A percentile compares a stretch with the other conserved stretches of the same genome.
phyloP scores from a whole-genome alignment of 2,888 invertebrate species.

The Iphiclides podalirius region DNA sequence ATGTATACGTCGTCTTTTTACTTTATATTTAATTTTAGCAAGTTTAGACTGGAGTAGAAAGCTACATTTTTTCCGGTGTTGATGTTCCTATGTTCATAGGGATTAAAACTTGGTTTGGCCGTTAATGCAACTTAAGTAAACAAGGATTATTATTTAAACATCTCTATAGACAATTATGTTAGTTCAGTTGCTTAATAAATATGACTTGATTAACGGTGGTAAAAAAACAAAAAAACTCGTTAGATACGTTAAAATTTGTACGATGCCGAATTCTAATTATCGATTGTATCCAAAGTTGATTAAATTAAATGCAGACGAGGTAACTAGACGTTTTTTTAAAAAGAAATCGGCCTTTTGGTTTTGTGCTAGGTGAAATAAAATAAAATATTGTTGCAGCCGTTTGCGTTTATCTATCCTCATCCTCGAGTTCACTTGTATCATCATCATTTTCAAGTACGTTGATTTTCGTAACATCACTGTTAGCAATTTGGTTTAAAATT shows the following conservation, averaged over 20 bases:
- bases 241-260: not conserved
- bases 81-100: too few species aligned
- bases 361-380: constrained; percentile 36
- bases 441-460: constrained; percentile 54
- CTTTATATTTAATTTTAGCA: too few species aligned
- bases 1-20: too few species aligned
- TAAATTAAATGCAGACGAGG: constrained; percentile 26
- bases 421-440: constrained; percentile 18
- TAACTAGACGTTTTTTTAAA: constrained; percentile 36
- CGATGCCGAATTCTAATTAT: not conserved
- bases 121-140: too few species aligned
- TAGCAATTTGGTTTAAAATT: constrained; percentile 60
- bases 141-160: too few species aligned
- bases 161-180: too few species aligned
- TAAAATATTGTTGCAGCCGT: constrained; percentile 36
- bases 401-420: constrained; percentile 34
- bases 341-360: constrained; percentile 49
- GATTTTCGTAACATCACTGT: constrained; percentile 51
- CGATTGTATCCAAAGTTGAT: constrained; percentile 1
- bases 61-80: too few species aligned
- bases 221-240: not conserved
- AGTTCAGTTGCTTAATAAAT: too few species aligned
- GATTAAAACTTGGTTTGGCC: too few species aligned
- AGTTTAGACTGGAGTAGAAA: too few species aligned
- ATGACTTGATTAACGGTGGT: not conserved